These are phyloP conservation scores for Amblyraja radiata DNA, from an alignment of 2,797 vertebrate species.

Conservation along the genomic window DNA sequence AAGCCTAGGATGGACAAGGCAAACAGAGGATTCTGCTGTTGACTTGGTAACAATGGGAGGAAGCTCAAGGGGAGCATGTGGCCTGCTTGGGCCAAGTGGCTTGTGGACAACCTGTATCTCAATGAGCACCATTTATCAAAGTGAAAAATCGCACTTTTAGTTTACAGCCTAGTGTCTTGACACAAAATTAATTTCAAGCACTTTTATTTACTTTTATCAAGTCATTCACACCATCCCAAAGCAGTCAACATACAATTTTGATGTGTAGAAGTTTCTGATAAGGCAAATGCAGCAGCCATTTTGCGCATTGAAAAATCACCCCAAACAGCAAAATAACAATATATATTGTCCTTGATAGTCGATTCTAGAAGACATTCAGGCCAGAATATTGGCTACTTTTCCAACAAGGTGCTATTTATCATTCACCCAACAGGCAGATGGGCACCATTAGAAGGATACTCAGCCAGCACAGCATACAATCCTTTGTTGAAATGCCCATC, in stretches of 20 bases:
- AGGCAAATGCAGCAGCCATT: constrained; percentile 13
- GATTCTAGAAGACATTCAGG: neutral
- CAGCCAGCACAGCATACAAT: neutral
- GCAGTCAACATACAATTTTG: neutral
- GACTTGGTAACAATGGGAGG: too few relatives aligned
- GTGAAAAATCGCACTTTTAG: neutral
- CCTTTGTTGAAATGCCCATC: neutral
- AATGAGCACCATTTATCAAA: neutral
- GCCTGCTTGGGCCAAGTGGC: too few relatives aligned
- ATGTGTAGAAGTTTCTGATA: neutral
- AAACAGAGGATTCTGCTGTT: too few relatives aligned
- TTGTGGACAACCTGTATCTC: neutral
- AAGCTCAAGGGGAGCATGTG: too few relatives aligned
- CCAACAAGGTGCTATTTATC: neutral
- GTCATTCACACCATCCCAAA: neutral
- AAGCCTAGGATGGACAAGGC: too few relatives aligned
- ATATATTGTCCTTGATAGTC: neutral
- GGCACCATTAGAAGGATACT: neutral
- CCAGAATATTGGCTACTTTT: neutral
- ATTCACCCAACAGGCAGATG: neutral
- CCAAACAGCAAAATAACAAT: neutral
- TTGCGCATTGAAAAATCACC: neutral
- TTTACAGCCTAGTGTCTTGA: neutral
- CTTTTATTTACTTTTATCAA: neutral
- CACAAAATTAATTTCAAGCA: neutral